A percentile compares a stretch with the other conserved stretches of the same genome.
Evolutionary conservation across 2,797 vertebrate species (phyloP).

Genomic region (Melopsittacus undulatus): DNA sequence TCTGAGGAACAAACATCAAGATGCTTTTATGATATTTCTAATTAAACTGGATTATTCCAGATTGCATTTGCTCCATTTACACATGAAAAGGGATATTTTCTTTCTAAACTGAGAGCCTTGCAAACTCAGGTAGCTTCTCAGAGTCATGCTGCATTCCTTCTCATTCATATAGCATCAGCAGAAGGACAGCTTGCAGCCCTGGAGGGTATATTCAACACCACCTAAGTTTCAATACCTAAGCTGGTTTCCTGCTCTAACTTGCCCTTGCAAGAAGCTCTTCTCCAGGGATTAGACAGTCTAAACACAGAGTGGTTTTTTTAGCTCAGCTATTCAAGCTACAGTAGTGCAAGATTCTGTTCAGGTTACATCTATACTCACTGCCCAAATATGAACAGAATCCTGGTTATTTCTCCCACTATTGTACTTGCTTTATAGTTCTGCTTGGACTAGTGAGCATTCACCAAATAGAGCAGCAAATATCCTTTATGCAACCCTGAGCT

Average conservation of each 20-base stretch:
- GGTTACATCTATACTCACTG: neutral
- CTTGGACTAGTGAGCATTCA: neutral
- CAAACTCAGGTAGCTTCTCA: neutral
- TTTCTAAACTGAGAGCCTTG: neutral
- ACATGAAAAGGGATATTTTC: neutral
- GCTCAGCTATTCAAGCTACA: neutral
- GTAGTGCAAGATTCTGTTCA: neutral
- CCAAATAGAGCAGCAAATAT: neutral
- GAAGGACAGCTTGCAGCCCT: neutral
- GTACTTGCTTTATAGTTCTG: neutral
- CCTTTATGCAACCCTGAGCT: neutral
- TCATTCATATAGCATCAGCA: neutral
- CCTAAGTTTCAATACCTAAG: neutral
- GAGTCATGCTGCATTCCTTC: neutral
- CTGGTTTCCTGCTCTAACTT: neutral
- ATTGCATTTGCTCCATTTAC: neutral
- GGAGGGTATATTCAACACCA: neutral
- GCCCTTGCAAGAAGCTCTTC: neutral
- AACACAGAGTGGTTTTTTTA: neutral
- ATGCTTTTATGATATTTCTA: neutral
- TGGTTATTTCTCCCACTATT: neutral
- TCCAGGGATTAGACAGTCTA: neutral
- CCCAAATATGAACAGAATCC: constrained; percentile 14
- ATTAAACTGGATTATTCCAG: neutral
- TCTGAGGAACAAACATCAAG: neutral